Evolutionary conservation across 2,888 invertebrate genomes (phyloP), one percentile per base, ranked within the genome.

Genomic region (Drosophila cracens): DNA sequence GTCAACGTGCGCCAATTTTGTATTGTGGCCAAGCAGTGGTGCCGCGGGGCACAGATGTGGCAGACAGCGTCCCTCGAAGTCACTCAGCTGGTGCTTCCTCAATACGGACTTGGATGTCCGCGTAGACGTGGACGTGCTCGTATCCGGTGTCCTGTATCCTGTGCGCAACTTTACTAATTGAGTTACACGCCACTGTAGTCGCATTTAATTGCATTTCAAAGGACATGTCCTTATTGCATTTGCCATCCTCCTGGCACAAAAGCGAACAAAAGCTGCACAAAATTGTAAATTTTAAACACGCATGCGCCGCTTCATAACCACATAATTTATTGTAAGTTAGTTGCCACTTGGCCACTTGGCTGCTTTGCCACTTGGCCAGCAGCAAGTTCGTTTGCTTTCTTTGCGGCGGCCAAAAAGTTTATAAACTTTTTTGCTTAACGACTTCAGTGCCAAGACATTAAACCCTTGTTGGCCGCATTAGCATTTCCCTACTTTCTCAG

Each of bases 1-100:
- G 80, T 66, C 85, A 87, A 87, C 89, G 84, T 89, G 88, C 82
- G 70, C 82, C 89, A 89, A 85, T 89, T 89, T 89, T 49, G 71
- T 63, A 81, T 76, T 87, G 87, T 70, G 79, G 70, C 67, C 62
- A 72, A 36, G 54, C n/a, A 27, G n/a, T 18, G 43, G 34, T 13
- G 43, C 63, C 63, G 63, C 57, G 64, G 61, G 61, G 25, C 38
- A 48, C 43, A 57, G 60, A 49, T 52, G 56, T 36, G 63, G 27
- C 64, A 65, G 74, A 29, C 58, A 49, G n/a, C 13, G 36, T 60
- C 48, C 60, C 70, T 61, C 36, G 43, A 40, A 60, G 57, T 48
- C 62, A 61, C 73, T 59, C 75, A 65, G 58, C 62, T 31, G 38
- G 31, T 18, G 62, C 51, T 61, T 62, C 48, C 77, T 58, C 61